Percentiles rank a stretch among this genome's conserved stretches.
Evolutionary conservation across 1,140 invertebrate species (phyloP).

Genomic region (Drosophila sp.): DNA sequence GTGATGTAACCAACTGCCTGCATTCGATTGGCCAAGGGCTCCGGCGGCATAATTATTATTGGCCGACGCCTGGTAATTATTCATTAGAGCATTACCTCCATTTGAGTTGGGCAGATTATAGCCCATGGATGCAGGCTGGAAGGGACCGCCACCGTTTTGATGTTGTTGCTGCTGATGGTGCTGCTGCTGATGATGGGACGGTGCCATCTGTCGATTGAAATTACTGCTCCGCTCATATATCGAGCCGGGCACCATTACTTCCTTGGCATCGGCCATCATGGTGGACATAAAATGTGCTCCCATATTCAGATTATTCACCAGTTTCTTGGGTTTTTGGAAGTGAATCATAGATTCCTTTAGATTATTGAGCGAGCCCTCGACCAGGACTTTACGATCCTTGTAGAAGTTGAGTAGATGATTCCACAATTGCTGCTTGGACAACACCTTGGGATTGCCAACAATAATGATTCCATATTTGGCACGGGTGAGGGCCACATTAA

Average conservation of each 20-base stretch:
- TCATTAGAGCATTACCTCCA: conserved; percentile 26
- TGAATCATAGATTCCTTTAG: conserved; percentile 98
- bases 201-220: conserved; percentile 76
- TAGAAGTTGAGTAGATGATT: conserved; percentile 99
- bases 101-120: conserved; percentile 1
- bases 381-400: conserved; percentile 98
- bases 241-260: conserved; percentile 93
- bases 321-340: conserved; percentile 98
- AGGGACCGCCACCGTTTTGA: conserved; percentile 55
- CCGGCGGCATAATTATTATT: not conserved
- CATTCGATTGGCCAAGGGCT: not conserved
- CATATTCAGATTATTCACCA: conserved; percentile 96
- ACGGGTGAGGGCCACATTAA: conserved; percentile 99
- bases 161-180: conserved; percentile 54
- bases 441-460: conserved; percentile 99
- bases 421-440: conserved; percentile 99
- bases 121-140: conserved; percentile 47
- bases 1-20: conserved; percentile 86
- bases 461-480: conserved; percentile 99
- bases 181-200: conserved; percentile 7
- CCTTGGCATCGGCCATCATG: conserved; percentile 95
- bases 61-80: conserved; percentile 12
- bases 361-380: conserved; percentile 99
- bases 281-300: conserved; percentile 98
- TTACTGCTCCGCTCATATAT: conserved; percentile 87